These are phyloP conservation scores for Zosterops lateralis DNA, from an alignment of 2,113 vertebrate species.

Conservation along the genomic window DNA sequence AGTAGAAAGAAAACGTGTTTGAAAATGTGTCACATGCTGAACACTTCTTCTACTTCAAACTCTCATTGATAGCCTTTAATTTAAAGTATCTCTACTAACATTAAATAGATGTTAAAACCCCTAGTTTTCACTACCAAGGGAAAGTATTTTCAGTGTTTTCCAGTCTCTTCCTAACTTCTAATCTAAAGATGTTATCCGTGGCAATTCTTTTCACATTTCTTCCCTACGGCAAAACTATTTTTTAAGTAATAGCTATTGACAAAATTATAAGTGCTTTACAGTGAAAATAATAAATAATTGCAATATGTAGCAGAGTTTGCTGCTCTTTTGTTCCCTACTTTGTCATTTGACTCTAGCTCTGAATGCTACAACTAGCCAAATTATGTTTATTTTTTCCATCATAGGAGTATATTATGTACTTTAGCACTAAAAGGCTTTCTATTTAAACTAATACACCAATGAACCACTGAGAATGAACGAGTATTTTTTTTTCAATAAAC, in stretches of 20 bases:
- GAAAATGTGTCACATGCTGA: fast-evolving
- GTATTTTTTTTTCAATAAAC: not conserved
- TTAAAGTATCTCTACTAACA: not conserved
- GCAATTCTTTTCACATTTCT: not conserved
- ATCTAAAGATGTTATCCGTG: fast-evolving
- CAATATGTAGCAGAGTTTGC: not conserved
- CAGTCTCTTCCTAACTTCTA: not conserved
- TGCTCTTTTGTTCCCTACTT: not conserved
- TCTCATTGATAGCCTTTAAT: not conserved
- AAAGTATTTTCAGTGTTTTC: not conserved
- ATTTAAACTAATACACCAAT: not conserved
- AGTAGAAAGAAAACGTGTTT: not conserved
- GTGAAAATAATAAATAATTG: not conserved
- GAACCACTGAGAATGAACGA: not conserved
- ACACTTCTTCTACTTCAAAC: not conserved
- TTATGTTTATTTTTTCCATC: fast-evolving
- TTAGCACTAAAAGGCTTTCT: not conserved
- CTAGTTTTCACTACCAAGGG: not conserved
- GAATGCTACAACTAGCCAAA: not conserved
- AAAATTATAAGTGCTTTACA: not conserved
- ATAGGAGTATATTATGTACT: too few species aligned
- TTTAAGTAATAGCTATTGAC: fast-evolving
- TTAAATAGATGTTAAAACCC: not conserved
- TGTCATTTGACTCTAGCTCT: not conserved
- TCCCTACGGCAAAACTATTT: not conserved